phyloP scores from a whole-genome alignment of 2,113 vertebrate species.

The Anser brachyrhynchus region DNA sequence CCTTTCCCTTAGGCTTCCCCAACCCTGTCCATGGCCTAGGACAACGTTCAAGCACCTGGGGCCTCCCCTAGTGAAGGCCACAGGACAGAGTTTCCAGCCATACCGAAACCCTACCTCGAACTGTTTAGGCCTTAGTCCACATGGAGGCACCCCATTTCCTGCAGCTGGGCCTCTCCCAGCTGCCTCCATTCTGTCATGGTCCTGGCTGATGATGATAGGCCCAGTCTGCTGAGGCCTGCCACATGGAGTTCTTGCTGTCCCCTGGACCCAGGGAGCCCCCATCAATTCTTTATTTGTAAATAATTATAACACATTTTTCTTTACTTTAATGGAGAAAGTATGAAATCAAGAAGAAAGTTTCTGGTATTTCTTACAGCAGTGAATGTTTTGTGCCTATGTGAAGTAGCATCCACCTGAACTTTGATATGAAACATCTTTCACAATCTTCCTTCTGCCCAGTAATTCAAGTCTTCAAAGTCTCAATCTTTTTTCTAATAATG shows the following conservation, averaged over 20 bases:
- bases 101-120: background rate
- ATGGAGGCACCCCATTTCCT: accelerated
- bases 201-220: background rate
- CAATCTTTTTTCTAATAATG: background rate
- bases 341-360: background rate
- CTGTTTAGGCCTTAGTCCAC: background rate
- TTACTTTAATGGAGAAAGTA: background rate
- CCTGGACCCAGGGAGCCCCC: accelerated
- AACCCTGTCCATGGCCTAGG: background rate
- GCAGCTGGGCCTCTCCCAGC: background rate
- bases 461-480: background rate
- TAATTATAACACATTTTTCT: too few species aligned
- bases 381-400: background rate
- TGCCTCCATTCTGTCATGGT: background rate
- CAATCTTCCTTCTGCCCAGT: background rate
- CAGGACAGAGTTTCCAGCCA: background rate
- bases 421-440: background rate
- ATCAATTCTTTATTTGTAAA: background rate
- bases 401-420: background rate
- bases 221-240: accelerated
- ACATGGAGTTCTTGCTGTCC: too few species aligned
- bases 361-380: background rate
- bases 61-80: background rate
- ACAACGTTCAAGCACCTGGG: accelerated
- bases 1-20: too few species aligned